phyloP scores from a whole-genome alignment of 1,140 invertebrate genomes.

The Mycetomoellerius zeteki region DNA sequence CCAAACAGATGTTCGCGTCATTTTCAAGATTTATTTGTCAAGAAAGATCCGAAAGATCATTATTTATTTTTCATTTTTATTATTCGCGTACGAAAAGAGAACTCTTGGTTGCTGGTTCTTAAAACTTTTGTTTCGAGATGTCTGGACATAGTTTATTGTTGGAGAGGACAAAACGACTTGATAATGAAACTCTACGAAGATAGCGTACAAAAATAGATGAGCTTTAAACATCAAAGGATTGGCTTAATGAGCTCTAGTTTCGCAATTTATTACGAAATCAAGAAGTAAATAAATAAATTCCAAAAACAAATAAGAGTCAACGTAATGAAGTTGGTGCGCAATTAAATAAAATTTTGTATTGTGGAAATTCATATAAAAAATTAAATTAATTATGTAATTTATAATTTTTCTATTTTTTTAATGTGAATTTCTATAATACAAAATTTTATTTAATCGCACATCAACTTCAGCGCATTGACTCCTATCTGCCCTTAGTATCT shows the following conservation, averaged over 20 bases:
- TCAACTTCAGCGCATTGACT: too few species aligned
- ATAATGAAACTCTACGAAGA: neutral
- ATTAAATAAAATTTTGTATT: too few species aligned
- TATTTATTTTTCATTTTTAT: neutral
- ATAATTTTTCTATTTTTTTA: too few species aligned
- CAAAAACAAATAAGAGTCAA: too few species aligned
- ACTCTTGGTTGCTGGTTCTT: neutral
- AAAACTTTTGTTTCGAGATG: neutral
- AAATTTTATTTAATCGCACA: too few species aligned
- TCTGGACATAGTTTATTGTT: neutral
- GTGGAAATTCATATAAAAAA: too few species aligned
- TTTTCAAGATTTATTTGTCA: slow-evolving; percentile 15
- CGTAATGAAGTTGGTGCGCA: too few species aligned
- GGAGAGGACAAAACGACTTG: neutral
- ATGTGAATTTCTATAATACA: too few species aligned
- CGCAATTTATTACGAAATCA: slow-evolving; percentile 16
- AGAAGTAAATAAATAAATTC: neutral
- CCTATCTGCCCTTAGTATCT: too few species aligned
- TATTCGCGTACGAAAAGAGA: neutral
- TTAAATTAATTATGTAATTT: too few species aligned
- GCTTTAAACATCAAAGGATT: slow-evolving; percentile 19
- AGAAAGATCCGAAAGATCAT: neutral
- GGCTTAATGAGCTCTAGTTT: slow-evolving; percentile 29
- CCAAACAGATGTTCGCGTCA: neutral
- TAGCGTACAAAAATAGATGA: slow-evolving; percentile 2